Evolutionary conservation across 2,113 vertebrate species (phyloP), one percentile per base, ranked within the genome.

Genomic region (Pelobates fuscus): DNA sequence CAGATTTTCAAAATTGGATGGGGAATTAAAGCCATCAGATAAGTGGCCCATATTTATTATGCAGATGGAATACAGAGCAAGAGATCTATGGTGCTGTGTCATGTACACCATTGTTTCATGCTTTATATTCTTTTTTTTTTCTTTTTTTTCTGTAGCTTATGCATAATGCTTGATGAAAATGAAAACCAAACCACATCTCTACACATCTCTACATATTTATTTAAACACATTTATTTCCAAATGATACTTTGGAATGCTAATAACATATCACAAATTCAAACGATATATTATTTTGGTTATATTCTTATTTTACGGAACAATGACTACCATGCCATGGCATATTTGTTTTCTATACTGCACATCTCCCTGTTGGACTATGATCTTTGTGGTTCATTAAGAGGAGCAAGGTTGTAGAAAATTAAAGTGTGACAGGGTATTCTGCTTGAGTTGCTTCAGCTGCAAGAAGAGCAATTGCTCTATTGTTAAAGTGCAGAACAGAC

Each of bases 401-500:
- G 52, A 55, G 52, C 52, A 55, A 23, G 20, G 52, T 55, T 55
- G n/a, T 55, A 55, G 21, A 55, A 55, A 55, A 55, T 6, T 20
- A 55, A 55, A 55, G n/a, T 55, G 20, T 55, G 18, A 55, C 52
- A 20, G 18, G n/a, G 20, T 23, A 23, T 55, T 55, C 52, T 55
- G 52, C 52, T 21, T 21, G 11, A 55, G 52, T 55, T 2, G 2
- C 8, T 23, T 55, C 52, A 55, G 52, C 52, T 6, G 52, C 52
- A 55, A n/a, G 52, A 7, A 1, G 52, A 55, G 52, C 21, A 23
- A 55, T 55, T 55, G 52, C 21, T 55, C n/a, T 23, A 11, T 23
- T 55, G 21, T 55, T 23, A 21, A 55, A 55, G 21, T 55, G 21
- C 5, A 55, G 20, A 8, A 55, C 7, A 23, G 52, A 17, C 12